A percentile compares a stretch with the other conserved stretches of the same genome.
phyloP scores from a whole-genome alignment of 2,797 vertebrate genomes.

The Sebastes steindachneri region DNA sequence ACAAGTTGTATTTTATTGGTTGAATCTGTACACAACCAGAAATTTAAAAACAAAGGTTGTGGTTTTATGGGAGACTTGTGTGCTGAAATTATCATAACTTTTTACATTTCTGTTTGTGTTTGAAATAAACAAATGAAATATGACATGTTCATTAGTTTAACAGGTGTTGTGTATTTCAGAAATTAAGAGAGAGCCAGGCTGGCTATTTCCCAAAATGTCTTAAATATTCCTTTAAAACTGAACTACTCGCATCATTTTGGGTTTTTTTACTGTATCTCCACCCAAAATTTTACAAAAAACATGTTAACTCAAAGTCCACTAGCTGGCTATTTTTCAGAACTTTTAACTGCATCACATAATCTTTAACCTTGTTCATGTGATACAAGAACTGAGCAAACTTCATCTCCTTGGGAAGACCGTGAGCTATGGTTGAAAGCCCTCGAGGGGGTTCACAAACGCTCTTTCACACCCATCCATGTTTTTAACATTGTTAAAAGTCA shows the following conservation, averaged over 20 bases:
- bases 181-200: not conserved
- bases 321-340: not conserved
- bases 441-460: not conserved
- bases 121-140: not conserved
- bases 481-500: not conserved
- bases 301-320: not conserved
- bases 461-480: not conserved
- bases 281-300: not conserved
- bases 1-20: not conserved
- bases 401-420: not conserved
- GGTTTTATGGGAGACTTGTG: not conserved
- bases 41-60: not conserved
- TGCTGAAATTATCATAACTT: not conserved
- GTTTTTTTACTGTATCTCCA: not conserved
- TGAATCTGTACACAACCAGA: not conserved
- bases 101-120: not conserved
- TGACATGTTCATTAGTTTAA: not conserved
- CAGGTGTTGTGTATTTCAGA: not conserved
- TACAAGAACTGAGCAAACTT: not conserved
- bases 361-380: not conserved
- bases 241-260: not conserved
- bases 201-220: not conserved
- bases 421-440: not conserved
- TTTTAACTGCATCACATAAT: not conserved
- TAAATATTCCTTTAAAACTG: not conserved